A percentile compares a stretch with the other conserved stretches of the same genome.
Conservation (phyloP, 2,888 invertebrate species). For the Hipparchia semele region DNA sequence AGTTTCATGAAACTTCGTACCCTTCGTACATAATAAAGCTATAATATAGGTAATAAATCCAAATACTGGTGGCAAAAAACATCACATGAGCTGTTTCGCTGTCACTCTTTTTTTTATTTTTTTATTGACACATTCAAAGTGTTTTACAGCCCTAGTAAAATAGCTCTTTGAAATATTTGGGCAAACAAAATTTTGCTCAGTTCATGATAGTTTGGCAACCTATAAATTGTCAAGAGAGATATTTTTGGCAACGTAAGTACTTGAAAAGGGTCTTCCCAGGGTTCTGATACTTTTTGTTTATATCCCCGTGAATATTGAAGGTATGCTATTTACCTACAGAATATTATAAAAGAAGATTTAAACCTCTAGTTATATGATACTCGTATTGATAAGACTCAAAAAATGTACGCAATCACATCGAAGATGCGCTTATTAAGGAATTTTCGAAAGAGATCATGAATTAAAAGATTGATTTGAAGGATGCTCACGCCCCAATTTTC, state of each 20-base stretch:
- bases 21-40: too few relatives aligned
- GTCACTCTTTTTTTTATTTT: neutral
- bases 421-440: too few relatives aligned
- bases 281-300: slow-evolving; percentile 11
- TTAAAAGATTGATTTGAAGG: too few relatives aligned
- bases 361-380: too few relatives aligned
- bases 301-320: slow-evolving; percentile 12
- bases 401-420: too few relatives aligned
- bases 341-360: too few relatives aligned
- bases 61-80: too few relatives aligned
- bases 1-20: too few relatives aligned
- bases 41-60: too few relatives aligned
- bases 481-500: too few relatives aligned
- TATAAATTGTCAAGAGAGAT: slow-evolving; percentile 20
- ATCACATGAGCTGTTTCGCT: neutral
- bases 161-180: slow-evolving; percentile 34
- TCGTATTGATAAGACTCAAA: neutral
- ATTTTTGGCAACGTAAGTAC: slow-evolving; percentile 9
- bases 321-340: neutral
- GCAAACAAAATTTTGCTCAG: slow-evolving; percentile 34
- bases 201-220: slow-evolving; percentile 23
- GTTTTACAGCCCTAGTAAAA: slow-evolving; percentile 19
- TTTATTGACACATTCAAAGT: neutral
- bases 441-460: too few relatives aligned
- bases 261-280: slow-evolving; percentile 12